Evolutionary conservation across 2,113 vertebrate genomes (phyloP).

Genomic region (Donacobius atricapilla): DNA sequence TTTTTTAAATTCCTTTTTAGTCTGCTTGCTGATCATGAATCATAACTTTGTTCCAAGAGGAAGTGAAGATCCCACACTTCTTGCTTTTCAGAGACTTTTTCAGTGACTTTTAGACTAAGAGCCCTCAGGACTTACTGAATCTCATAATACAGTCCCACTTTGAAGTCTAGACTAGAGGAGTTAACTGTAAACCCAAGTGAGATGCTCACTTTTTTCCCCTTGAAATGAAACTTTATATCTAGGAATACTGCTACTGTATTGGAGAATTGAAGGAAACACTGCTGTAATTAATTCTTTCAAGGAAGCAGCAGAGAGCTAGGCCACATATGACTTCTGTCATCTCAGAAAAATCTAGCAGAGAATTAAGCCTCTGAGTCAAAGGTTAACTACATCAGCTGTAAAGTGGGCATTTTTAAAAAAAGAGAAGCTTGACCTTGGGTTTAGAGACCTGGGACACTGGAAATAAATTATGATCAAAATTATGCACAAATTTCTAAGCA

Average conservation of each 20-base stretch:
- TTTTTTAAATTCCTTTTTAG: not conserved
- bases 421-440: not conserved
- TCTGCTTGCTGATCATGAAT: not conserved
- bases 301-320: not conserved
- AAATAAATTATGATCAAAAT: not conserved
- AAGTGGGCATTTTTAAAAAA: not conserved
- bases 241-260: not conserved
- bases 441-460: not conserved
- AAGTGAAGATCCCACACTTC: not conserved
- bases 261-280: not conserved
- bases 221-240: not conserved
- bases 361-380: not conserved
- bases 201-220: not conserved
- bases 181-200: not conserved
- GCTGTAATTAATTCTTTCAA: not conserved
- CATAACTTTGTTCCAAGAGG: not conserved
- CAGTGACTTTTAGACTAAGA: not conserved
- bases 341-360: not conserved
- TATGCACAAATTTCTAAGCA: not conserved
- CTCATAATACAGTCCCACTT: not conserved
- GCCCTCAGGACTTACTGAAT: slow-evolving; percentile 17
- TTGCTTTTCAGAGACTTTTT: not conserved
- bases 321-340: not conserved
- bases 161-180: slow-evolving; percentile 22
- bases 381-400: not conserved